A percentile compares a stretch with the other conserved stretches of the same genome.
These are phyloP conservation scores for Osmoderma eremita DNA, from an alignment of 2,888 invertebrate genomes.

Conservation along the genomic window DNA sequence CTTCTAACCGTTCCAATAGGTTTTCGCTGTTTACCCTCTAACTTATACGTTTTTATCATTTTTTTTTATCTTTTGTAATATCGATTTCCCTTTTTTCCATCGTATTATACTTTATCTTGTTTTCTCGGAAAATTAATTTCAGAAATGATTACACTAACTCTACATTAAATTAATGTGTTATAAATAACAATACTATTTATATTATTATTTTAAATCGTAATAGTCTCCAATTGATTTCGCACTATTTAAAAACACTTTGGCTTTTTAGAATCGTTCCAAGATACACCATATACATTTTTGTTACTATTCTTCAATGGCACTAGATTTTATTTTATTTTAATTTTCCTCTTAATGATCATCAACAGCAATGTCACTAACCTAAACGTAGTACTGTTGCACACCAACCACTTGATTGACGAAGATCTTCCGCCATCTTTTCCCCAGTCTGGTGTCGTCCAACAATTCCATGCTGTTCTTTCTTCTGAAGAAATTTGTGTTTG, in stretches of 20 bases:
- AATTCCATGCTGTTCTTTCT: background rate
- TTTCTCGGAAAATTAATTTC: slow-evolving; percentile 33
- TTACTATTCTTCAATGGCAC: slow-evolving; percentile 64
- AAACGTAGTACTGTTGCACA: slow-evolving; percentile 62
- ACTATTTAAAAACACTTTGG: slow-evolving; percentile 68
- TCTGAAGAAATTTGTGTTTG: too few species aligned
- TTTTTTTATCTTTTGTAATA: slow-evolving; percentile 34
- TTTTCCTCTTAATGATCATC: slow-evolving; percentile 10
- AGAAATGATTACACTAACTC: slow-evolving; percentile 49
- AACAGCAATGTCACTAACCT: slow-evolving; percentile 60
- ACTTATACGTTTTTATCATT: background rate
- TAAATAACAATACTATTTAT: slow-evolving; percentile 69
- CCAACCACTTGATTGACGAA: too few species aligned
- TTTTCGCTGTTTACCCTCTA: slow-evolving; percentile 19
- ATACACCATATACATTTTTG: slow-evolving; percentile 63
- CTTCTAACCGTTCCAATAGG: slow-evolving; percentile 44
- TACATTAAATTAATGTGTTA: slow-evolving; percentile 65
- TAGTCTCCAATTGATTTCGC: slow-evolving; percentile 55
- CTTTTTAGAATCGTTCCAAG: slow-evolving; percentile 56
- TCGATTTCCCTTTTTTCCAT: slow-evolving; percentile 21
- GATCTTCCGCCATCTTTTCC: slow-evolving; percentile 1
- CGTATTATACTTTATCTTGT: slow-evolving; percentile 3
- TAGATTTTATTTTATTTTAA: slow-evolving; percentile 50
- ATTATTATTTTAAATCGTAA: slow-evolving; percentile 45
- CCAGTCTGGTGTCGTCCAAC: background rate